Evolutionary conservation across 2,888 invertebrate genomes (phyloP), one percentile per base, ranked within the genome.

Genomic region (Luperina nickerlii): DNA sequence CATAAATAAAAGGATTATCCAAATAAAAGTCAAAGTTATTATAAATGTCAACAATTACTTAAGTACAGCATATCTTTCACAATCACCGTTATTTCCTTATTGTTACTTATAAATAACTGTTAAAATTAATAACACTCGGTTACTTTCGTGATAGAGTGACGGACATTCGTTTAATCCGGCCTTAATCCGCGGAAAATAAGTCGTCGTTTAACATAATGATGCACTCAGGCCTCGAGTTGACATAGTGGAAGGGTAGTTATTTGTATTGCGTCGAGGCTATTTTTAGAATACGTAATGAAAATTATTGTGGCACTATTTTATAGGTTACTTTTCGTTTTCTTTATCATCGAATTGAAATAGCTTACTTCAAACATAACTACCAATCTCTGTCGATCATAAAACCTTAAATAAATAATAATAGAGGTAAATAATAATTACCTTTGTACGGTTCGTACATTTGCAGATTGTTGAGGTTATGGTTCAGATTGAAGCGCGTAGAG

Each of bases 121-220:
- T 67, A 54, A 68, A 67, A 68, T 75, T 76, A 81, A 84, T 81
- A 74, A 45, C 68, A 67, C 13, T 54, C 62, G 5, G 60, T 32
- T 78, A 27, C 63, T 57, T 69, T 48, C 45, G 42, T 77, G 73
- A 83, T 74, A 78, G 57, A 86, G 81, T 79, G 84, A 80, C 76
- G 81, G 66, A 74, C 81, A 79, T 82, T 83, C 76, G 80, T 78
- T 71, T 88, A 88, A 89, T 87, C 90, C 78, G 65, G 74, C 85
- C 76, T 88, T 86, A 88, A 91, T 83, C 87, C 84, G 42, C 48
- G 54, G 75, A 74, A 83, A 89, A 90, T 86, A 87, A 84, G 87
- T 81, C 74, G 48, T 54, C 76, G 65, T 84, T 86, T 83, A 87
- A 87, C 70, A 82, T 85, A 84, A 88, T 84, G 82, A 74, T 68